Evolutionary conservation across 1,140 invertebrate species (phyloP).

Genomic region (Nephotettix cincticeps): DNA sequence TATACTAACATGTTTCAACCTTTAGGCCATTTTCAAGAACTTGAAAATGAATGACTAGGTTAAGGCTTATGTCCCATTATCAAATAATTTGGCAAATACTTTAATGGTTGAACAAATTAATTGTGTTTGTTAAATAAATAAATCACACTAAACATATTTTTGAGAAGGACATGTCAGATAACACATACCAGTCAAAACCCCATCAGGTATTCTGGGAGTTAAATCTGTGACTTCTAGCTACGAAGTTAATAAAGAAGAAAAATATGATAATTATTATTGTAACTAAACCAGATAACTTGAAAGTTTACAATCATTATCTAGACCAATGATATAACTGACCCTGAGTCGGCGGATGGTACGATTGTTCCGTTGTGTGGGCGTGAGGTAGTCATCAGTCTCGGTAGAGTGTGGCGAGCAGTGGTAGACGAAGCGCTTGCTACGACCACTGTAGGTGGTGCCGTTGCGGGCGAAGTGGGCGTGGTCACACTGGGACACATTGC

Average conservation of each 20-base stretch:
- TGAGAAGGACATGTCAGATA: too few relatives aligned
- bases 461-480: conserved; percentile 77
- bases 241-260: neutral
- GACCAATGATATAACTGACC: conserved; percentile 43
- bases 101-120: too few relatives aligned
- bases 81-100: too few relatives aligned
- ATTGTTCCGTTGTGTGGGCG: conserved; percentile 80
- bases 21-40: too few relatives aligned
- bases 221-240: neutral
- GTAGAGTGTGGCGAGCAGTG: conserved; percentile 78
- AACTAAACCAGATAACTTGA: too few relatives aligned
- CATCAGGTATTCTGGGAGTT: neutral
- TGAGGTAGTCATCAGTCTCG: conserved; percentile 75
- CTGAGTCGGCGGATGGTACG: conserved; percentile 69
- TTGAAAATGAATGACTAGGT: too few relatives aligned
- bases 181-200: neutral
- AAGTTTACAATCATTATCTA: too few relatives aligned
- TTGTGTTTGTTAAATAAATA: too few relatives aligned
- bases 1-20: too few relatives aligned
- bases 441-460: conserved; percentile 70
- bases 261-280: neutral
- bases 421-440: conserved; percentile 73
- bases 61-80: too few relatives aligned
- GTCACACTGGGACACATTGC: conserved; percentile 53
- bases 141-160: too few relatives aligned